Conservation (phyloP, 2,113 vertebrate genomes). For the Gymnarchus niloticus region DNA sequence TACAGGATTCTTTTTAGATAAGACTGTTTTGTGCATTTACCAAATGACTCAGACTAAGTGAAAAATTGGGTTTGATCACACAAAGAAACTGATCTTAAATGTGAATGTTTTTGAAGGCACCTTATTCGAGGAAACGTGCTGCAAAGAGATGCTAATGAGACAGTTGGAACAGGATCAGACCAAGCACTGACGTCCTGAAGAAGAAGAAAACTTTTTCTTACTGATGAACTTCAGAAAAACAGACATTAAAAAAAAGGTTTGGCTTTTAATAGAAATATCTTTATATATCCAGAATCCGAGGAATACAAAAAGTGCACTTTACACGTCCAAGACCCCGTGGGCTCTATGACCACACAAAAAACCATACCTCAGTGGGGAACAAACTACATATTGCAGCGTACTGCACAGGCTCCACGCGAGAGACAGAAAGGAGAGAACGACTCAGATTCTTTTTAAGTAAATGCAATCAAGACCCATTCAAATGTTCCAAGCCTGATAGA, state of each 20-base stretch:
- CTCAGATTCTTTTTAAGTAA: slow-evolving; percentile 40
- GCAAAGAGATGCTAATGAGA: slow-evolving; percentile 42
- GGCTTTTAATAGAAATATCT: slow-evolving; percentile 61
- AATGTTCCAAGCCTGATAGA: slow-evolving; percentile 52
- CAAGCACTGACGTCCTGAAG: slow-evolving; percentile 49
- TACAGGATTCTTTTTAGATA: background rate
- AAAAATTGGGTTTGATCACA: background rate
- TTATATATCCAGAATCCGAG: slow-evolving; percentile 49
- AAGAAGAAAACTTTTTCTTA: too few relatives aligned
- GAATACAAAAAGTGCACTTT: slow-evolving; percentile 70
- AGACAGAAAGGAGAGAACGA: slow-evolving; percentile 45
- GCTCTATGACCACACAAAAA: slow-evolving; percentile 50
- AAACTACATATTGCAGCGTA: slow-evolving; percentile 50
- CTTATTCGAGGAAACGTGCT: background rate
- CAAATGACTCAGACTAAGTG: background rate
- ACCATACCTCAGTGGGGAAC: slow-evolving; percentile 49
- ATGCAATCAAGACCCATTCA: slow-evolving; percentile 50
- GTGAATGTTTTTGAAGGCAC: background rate
- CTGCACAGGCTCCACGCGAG: slow-evolving; percentile 52
- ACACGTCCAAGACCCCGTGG: slow-evolving; percentile 53
- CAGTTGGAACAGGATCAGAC: slow-evolving; percentile 49
- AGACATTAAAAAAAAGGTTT: slow-evolving; percentile 64
- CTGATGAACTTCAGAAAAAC: too few relatives aligned
- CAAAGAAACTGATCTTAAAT: background rate
- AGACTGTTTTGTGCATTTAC: background rate